Evolutionary conservation across 2,888 invertebrate species (phyloP).

Genomic region (Linyphia triangularis): DNA sequence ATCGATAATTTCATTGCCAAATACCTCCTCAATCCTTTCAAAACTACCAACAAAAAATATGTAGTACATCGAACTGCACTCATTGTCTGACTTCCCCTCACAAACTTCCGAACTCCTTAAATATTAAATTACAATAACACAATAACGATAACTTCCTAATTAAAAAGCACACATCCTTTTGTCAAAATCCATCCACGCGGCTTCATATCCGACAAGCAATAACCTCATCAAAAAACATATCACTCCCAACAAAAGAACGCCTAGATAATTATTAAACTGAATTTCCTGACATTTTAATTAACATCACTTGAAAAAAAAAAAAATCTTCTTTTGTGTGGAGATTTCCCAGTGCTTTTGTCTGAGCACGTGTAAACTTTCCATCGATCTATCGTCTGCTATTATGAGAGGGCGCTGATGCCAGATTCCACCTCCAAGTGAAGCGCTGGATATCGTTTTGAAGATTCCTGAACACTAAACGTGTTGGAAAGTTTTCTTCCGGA

Average conservation of each 20-base stretch:
- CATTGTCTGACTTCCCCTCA: neutral
- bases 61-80: too few relatives aligned
- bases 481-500: constrained; percentile 7
- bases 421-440: neutral
- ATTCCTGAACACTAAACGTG: constrained; percentile 12
- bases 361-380: constrained; percentile 37
- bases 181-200: neutral
- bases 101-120: neutral
- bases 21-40: too few relatives aligned
- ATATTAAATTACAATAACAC: neutral
- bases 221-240: neutral
- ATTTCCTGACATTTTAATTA: neutral
- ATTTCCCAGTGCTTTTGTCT: neutral
- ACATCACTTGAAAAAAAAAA: neutral
- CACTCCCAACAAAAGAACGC: neutral
- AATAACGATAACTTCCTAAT: neutral
- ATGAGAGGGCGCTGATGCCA: constrained; percentile 59
- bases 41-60: too few relatives aligned
- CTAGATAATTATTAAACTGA: neutral
- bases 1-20: too few relatives aligned
- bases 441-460: neutral
- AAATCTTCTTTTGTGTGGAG: neutral
- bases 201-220: neutral
- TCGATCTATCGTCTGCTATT: constrained; percentile 30
- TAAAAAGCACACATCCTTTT: neutral